Evolutionary conservation across 2,113 vertebrate genomes (phyloP).

Genomic region (Sitta europaea): DNA sequence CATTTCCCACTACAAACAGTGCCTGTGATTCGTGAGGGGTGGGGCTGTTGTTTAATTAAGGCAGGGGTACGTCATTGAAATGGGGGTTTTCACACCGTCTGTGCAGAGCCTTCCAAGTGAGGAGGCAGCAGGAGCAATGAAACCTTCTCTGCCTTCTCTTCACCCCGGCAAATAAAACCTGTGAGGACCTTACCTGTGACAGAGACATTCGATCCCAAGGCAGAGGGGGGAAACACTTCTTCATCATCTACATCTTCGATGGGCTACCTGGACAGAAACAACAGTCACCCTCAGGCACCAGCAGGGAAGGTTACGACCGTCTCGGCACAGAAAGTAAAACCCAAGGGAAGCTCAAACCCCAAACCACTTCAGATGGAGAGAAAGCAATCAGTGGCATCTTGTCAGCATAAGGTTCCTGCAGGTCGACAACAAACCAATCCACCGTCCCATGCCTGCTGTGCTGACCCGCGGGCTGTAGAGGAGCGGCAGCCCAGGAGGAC

Average conservation of each 20-base stretch:
- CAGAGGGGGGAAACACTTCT: not conserved
- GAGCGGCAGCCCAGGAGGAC: not conserved
- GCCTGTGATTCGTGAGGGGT: not conserved
- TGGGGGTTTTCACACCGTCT: not conserved
- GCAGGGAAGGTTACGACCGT: not conserved
- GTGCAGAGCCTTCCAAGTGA: not conserved
- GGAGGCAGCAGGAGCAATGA: not conserved
- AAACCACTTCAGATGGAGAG: not conserved
- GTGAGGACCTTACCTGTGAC: not conserved
- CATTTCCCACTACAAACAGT: not conserved
- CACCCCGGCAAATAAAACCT: not conserved
- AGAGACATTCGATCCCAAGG: not conserved
- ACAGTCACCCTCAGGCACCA: not conserved
- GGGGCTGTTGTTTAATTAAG: not conserved
- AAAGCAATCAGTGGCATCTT: not conserved
- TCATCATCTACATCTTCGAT: not conserved
- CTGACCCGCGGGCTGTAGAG: not conserved
- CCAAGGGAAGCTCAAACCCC: not conserved
- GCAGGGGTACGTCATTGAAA: fast-evolving
- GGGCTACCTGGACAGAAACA: not conserved
- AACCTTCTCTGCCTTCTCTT: not conserved
- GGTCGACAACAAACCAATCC: not conserved
- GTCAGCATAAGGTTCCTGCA: not conserved
- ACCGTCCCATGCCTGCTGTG: not conserved
- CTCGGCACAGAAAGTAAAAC: not conserved